Evolutionary conservation across 2,797 vertebrate genomes (phyloP).

Genomic region (Lindbergichthys nudifrons): DNA sequence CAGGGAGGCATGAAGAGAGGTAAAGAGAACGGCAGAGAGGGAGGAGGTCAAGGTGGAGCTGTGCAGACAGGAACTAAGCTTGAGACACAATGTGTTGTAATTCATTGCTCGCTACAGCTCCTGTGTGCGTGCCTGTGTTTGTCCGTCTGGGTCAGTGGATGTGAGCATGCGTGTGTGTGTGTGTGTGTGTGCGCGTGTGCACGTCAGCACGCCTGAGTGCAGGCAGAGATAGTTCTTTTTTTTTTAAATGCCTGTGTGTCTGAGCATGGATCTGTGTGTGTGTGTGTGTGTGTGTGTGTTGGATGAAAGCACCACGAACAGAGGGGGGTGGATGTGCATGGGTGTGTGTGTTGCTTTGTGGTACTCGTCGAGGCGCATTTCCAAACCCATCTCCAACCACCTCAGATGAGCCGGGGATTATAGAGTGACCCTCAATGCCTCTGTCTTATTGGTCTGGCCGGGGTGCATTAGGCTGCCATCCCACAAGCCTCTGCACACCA

Average conservation of each 20-base stretch:
- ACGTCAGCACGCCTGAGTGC: slow-evolving; percentile 66
- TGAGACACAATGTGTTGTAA: slow-evolving; percentile 92
- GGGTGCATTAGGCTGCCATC: slow-evolving; percentile 94
- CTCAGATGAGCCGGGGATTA: slow-evolving; percentile 98
- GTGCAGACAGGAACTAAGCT: slow-evolving; percentile 83
- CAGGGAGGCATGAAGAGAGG: slow-evolving; percentile 69
- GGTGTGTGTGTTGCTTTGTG: slow-evolving; percentile 89
- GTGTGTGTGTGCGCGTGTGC: slow-evolving; percentile 26
- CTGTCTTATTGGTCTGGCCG: slow-evolving; percentile 96
- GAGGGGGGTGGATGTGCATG: slow-evolving; percentile 59
- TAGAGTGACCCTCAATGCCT: slow-evolving; percentile 97
- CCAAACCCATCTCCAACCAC: slow-evolving; percentile 94
- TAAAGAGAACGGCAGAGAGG: slow-evolving; percentile 65
- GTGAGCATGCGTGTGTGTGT: slow-evolving; percentile 24
- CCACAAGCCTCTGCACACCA: slow-evolving; percentile 57
- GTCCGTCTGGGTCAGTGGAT: slow-evolving; percentile 78
- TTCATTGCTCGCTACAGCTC: slow-evolving; percentile 91
- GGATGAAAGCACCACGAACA: slow-evolving; percentile 87
- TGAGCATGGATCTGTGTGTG: slow-evolving; percentile 52
- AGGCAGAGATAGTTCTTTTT: slow-evolving; percentile 58
- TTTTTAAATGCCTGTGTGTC: slow-evolving; percentile 62
- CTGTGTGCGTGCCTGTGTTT: slow-evolving; percentile 73
- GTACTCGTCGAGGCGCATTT: slow-evolving; percentile 92
- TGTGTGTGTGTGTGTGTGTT: slow-evolving; percentile 41
- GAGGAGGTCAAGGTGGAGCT: slow-evolving; percentile 81